These are phyloP conservation scores for Neostethus bicornis DNA, from an alignment of 2,797 vertebrate genomes.

Conservation along the genomic window DNA sequence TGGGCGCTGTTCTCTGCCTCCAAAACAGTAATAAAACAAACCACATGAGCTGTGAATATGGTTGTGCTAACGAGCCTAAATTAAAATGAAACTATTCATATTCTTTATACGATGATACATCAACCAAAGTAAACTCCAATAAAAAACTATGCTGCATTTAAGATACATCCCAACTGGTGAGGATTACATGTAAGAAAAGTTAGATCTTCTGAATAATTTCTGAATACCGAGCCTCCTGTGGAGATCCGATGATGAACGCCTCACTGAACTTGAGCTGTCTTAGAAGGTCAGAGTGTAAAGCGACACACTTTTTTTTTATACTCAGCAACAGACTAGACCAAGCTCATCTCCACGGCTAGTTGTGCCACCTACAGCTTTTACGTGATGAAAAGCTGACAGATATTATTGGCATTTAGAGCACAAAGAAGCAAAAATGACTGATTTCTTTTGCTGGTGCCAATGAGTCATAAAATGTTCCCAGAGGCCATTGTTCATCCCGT, in stretches of 20 bases:
- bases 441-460: too few relatives aligned
- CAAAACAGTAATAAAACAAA: too few relatives aligned
- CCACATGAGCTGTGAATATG: not conserved
- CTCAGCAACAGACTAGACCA: constrained; percentile 43
- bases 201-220: constrained; percentile 11
- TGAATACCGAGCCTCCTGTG: constrained; percentile 8
- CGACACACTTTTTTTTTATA: constrained; percentile 52
- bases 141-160: too few relatives aligned
- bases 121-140: not conserved
- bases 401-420: too few relatives aligned
- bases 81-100: not conserved
- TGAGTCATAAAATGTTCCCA: too few relatives aligned
- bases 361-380: too few relatives aligned
- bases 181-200: constrained; percentile 1
- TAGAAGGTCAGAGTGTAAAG: constrained; percentile 35
- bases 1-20: too few relatives aligned
- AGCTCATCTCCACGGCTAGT: too few relatives aligned
- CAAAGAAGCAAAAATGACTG: too few relatives aligned
- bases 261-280: constrained; percentile 27
- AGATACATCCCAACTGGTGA: not conserved
- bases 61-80: not conserved
- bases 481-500: too few relatives aligned
- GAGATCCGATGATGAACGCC: constrained; percentile 13
- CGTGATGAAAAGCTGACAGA: too few relatives aligned
- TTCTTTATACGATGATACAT: not conserved